Evolutionary conservation across 2,888 invertebrate genomes (phyloP).

Genomic region (Lissocephala sabroskyi): DNA sequence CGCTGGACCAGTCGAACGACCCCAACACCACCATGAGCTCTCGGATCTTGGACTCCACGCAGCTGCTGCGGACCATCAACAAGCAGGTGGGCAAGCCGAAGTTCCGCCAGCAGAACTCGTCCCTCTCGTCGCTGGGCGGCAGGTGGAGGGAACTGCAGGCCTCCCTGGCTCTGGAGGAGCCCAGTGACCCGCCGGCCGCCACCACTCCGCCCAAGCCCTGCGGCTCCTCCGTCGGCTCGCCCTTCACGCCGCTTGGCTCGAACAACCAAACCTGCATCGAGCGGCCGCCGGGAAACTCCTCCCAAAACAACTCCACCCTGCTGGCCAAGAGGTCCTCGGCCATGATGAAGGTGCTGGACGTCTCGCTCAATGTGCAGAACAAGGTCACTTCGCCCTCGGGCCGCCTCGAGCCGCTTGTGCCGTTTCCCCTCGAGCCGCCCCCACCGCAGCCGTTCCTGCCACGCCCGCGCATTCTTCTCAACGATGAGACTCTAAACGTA

Average conservation of each 20-base stretch:
- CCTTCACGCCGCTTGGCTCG: constrained; percentile 44
- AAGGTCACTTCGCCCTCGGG: constrained; percentile 70
- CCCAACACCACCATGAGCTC: constrained; percentile 50
- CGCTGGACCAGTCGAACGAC: constrained; percentile 26
- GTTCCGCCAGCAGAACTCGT: constrained; percentile 15
- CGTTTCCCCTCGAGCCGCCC: constrained; percentile 4
- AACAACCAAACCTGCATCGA: constrained; percentile 60
- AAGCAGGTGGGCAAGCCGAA: constrained; percentile 34
- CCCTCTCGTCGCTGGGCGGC: constrained; percentile 42
- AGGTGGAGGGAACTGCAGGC: constrained; percentile 65
- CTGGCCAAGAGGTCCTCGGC: constrained; percentile 50
- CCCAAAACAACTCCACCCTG: constrained; percentile 21
- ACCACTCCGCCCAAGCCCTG: constrained; percentile 15
- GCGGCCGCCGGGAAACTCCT: constrained; percentile 10
- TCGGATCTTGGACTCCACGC: constrained; percentile 63
- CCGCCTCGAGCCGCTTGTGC: constrained; percentile 65
- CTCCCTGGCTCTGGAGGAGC: constrained; percentile 45
- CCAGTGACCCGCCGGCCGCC: neutral
- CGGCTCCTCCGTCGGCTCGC: constrained; percentile 19
- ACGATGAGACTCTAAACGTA: constrained; percentile 35
- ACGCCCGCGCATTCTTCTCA: constrained; percentile 26
- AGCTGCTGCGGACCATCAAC: constrained; percentile 61
- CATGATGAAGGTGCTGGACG: constrained; percentile 61
- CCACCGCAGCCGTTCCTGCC: constrained; percentile 10
- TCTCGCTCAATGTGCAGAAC: constrained; percentile 62